Base-by-base conservation (phyloP, 2,888 invertebrate genomes). In the Epistrophe eligans region DNA sequence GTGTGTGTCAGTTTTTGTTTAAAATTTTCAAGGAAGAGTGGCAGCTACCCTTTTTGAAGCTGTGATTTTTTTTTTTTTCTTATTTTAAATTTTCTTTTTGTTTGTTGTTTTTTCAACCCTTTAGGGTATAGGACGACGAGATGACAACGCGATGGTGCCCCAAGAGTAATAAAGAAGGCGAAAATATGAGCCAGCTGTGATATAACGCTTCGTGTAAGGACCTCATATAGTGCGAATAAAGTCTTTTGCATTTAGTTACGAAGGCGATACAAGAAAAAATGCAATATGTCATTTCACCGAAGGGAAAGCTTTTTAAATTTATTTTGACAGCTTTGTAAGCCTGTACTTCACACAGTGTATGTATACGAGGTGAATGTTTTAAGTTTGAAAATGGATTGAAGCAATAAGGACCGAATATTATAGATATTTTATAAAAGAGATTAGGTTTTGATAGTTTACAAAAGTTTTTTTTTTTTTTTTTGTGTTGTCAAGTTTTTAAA, bases 191-290 rank as follows among this genome's bases (percentile, higher is more conserved):
- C 58, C 76, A 24, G 43, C 43, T 74, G 74, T 45, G 60, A 62
- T 64, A 64, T 40, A 77, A 32, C 48, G 19, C 19, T 40, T 43
- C 17, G 48, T 13, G 32, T 62, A 58, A 43, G 32, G 40, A 67
- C 48, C 55, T 74, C 50, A 57, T 38, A 58, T 38, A 52, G 71
- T 62, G 73, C 40, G 83, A 74, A 79, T n/a, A 67, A 73, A 64
- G 67, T 79, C 45, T 62, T 79, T 77, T 70, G 45, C 70, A 67
- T 62, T 73, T 77, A 3, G 60, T 79, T 67, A 67, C 58, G 77
- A 73, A 72, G 52, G 77, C 66, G 40, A 45, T 57, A 70, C 24
- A 45, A 1, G 35, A 48, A 28, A 13, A 19, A 62, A 11, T 64
- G 38, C 60, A 79, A 67, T 67, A 50, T 73, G 73, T 60, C 79